These are phyloP conservation scores for Dufourea novaeangliae DNA, from an alignment of 1,140 invertebrate species.

Conservation along the genomic window DNA sequence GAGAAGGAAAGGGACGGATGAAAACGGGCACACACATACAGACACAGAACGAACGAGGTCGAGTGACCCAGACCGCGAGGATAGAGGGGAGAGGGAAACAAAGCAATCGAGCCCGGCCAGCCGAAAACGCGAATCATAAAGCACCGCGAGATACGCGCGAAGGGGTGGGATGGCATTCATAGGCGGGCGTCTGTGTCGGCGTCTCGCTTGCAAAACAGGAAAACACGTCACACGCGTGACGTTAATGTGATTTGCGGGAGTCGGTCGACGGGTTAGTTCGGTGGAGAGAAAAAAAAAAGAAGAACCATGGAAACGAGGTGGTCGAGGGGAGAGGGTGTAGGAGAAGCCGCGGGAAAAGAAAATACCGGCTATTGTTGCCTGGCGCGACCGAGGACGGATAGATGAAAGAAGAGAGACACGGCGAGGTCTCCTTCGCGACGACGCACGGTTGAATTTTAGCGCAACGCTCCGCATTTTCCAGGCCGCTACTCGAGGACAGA, in stretches of 20 bases:
- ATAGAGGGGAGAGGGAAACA: slow-evolving; percentile 17
- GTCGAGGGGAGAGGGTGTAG: slow-evolving; percentile 40
- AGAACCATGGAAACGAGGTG: slow-evolving; percentile 25
- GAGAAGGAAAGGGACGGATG: not conserved
- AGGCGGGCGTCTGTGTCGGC: slow-evolving; percentile 16
- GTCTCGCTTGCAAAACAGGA: slow-evolving; percentile 71
- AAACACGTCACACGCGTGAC: slow-evolving; percentile 67
- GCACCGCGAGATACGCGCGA: not conserved
- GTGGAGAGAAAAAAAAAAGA: not conserved
- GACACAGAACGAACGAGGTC: slow-evolving; percentile 56
- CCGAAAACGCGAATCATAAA: slow-evolving; percentile 49
- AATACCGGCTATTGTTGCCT: slow-evolving; percentile 46
- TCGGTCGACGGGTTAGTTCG: slow-evolving; percentile 32
- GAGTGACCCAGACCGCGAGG: slow-evolving; percentile 36
- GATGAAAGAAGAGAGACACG: not conserved
- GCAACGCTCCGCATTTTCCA: slow-evolving; percentile 70
- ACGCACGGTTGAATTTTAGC: slow-evolving; percentile 62
- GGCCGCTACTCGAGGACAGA: slow-evolving; percentile 60
- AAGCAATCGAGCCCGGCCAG: slow-evolving; percentile 25
- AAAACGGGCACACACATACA: slow-evolving; percentile 13
- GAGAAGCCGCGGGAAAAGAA: slow-evolving; percentile 29
- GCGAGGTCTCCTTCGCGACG: slow-evolving; percentile 6
- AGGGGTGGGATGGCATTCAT: slow-evolving; percentile 23
- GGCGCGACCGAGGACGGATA: not conserved
- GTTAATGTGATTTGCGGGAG: slow-evolving; percentile 73